Evolutionary conservation across 2,888 invertebrate genomes (phyloP).

Genomic region (Myopa testacea): DNA sequence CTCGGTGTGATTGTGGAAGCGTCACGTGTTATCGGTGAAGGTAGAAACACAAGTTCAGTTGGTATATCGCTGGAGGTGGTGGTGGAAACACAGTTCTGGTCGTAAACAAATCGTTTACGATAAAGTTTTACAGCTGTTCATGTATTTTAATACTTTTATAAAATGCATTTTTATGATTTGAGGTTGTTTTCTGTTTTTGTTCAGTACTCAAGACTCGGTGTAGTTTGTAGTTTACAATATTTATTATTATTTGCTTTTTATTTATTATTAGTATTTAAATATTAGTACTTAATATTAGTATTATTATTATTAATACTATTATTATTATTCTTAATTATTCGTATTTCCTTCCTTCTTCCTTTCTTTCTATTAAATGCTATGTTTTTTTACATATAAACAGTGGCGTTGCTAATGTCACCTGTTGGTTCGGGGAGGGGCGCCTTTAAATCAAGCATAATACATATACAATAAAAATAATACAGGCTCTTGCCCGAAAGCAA

Average conservation of each 20-base stretch:
- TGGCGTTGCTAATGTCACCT: too few relatives aligned
- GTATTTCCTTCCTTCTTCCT: background rate
- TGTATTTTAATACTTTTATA: too few relatives aligned
- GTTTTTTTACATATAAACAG: too few relatives aligned
- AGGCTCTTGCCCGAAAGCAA: too few relatives aligned
- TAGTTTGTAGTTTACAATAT: background rate
- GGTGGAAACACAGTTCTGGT: conserved; percentile 10
- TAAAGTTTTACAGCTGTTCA: background rate
- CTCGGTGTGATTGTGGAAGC: too few relatives aligned
- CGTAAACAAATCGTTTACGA: background rate
- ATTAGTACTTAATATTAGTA: conserved; percentile 21
- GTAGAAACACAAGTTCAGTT: conserved; percentile 29
- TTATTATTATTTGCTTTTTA: background rate
- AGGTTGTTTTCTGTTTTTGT: background rate
- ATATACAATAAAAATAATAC: too few relatives aligned
- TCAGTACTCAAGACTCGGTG: background rate
- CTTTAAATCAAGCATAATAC: too few relatives aligned
- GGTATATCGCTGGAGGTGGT: conserved; percentile 14
- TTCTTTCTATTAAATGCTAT: too few relatives aligned
- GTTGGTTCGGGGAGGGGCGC: too few relatives aligned
- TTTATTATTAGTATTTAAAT: background rate
- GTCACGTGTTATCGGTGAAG: background rate
- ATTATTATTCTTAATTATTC: background rate
- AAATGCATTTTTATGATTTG: background rate
- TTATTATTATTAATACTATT: conserved; percentile 29